Base-by-base conservation (phyloP, 2,797 vertebrate genomes). In the Argentina silus region DNA sequence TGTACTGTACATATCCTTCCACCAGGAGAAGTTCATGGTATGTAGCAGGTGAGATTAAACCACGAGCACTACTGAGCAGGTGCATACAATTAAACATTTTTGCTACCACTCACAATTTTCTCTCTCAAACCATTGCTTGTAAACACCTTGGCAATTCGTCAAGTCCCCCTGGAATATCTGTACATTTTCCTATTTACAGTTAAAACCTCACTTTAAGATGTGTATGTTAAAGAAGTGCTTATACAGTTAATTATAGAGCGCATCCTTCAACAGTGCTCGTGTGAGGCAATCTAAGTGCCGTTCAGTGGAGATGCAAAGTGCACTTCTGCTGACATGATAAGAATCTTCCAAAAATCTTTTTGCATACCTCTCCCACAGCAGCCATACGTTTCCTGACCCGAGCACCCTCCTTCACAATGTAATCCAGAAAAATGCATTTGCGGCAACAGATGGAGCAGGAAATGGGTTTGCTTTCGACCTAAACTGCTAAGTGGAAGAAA, bases 391-490 rank as follows among this genome's bases (percentile, higher is more conserved):
- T 78, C 69, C 65, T 57, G 67, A 71, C 67, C 43, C 72, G 50
- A 15, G 14, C 72, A 1, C 82, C 77, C 70, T 77, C 65, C 68
- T 76, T 70, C 77, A 78, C 75, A 86, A 83, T 81, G 74, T 82
- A 82, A 89, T 85, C 72, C 79, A 83, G 67, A 77, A 84, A 85
- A 89, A 86, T 74, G 48, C 77, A 81, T 88, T 91, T 86, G 74
- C 79, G 23, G 77, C 74, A 79, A 81, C 80, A 90, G 86, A 88
- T 83, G 79, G 80, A 90, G 90, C 69, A 50, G 81, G 88, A 91
- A 91, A 90, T 90, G 73, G 71, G 84, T 90, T 88, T 84, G 74
- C 82, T 81, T 81, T 63, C 75, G 42, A 76, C 79, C 65, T 75
- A 71, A 83, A 82, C 75, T 78, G 72, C 82, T 83, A 86, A 78